Evolutionary conservation across 2,797 vertebrate genomes (phyloP).

Genomic region (Sebastiscus tertius): DNA sequence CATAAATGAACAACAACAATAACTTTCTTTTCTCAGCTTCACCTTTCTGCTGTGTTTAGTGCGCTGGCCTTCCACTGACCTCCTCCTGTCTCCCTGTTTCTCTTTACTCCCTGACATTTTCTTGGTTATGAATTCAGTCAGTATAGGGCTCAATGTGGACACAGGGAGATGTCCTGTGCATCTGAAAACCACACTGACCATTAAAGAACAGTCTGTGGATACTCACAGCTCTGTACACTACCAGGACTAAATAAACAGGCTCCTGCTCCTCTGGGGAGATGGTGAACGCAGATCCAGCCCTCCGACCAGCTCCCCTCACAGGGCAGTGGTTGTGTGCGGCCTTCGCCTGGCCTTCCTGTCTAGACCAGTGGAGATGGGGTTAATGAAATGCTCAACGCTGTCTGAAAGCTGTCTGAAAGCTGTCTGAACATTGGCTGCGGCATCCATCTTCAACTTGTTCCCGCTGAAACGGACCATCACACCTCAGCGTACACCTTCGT

Average conservation of each 20-base stretch:
- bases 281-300: slow-evolving; percentile 30
- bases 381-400: slow-evolving; percentile 79
- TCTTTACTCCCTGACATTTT: slow-evolving; percentile 66
- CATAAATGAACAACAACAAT: slow-evolving; percentile 26
- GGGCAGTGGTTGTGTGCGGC: slow-evolving; percentile 63
- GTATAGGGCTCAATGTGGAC: slow-evolving; percentile 21
- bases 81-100: slow-evolving; percentile 63
- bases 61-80: slow-evolving; percentile 56
- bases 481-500: slow-evolving; percentile 53
- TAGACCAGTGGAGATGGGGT: slow-evolving; percentile 85
- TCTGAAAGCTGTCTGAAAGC: slow-evolving; percentile 66
- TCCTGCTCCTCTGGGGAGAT: slow-evolving; percentile 26
- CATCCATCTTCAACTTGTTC: slow-evolving; percentile 69
- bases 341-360: slow-evolving; percentile 78
- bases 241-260: slow-evolving; percentile 57
- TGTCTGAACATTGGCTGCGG: slow-evolving; percentile 62
- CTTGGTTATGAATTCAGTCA: slow-evolving; percentile 53
- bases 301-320: slow-evolving; percentile 50
- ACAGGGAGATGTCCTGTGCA: slow-evolving; percentile 50
- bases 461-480: slow-evolving; percentile 47
- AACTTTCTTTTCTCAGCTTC: slow-evolving; percentile 23
- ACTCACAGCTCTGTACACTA: slow-evolving; percentile 42
- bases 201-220: slow-evolving; percentile 38
- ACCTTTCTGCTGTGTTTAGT: slow-evolving; percentile 36
- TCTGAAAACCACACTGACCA: slow-evolving; percentile 40